Percentiles rank a stretch among this genome's conserved stretches.
phyloP scores from a whole-genome alignment of 2,888 invertebrate genomes.

The Belgica antarctica region DNA sequence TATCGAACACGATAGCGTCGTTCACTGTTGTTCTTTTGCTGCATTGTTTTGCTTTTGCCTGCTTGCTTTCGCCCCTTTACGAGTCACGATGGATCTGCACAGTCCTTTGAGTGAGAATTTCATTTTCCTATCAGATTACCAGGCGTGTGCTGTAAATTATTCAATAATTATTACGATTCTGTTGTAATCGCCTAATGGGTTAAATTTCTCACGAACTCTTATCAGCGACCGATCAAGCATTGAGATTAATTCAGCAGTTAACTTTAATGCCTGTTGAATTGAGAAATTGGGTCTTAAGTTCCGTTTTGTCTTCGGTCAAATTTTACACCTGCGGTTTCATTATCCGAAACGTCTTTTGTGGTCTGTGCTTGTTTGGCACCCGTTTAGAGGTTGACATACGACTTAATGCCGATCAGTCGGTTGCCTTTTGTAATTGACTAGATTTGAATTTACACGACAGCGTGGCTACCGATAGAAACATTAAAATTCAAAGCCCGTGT shows the following conservation, averaged over 20 bases:
- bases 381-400: background rate
- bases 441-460: background rate
- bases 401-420: background rate
- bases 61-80: background rate
- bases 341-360: background rate
- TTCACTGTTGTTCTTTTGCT: conserved; percentile 18
- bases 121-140: conserved; percentile 24
- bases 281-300: no score
- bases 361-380: no score
- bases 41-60: background rate
- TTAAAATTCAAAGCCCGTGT: background rate
- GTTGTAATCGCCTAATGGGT: background rate
- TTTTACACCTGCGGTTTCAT: background rate
- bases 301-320: no score
- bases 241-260: background rate
- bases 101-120: no score
- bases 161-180: conserved; percentile 31
- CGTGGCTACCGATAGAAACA: background rate
- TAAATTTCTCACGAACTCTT: background rate
- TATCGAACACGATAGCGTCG: conserved; percentile 42
- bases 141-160: conserved; percentile 35
- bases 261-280: background rate
- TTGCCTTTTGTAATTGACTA: background rate
- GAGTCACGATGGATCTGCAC: background rate
- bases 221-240: conserved; percentile 1